A percentile compares a stretch with the other conserved stretches of the same genome.
Evolutionary conservation across 2,797 vertebrate genomes (phyloP).

Genomic region (Orientallactaga sibirica): DNA sequence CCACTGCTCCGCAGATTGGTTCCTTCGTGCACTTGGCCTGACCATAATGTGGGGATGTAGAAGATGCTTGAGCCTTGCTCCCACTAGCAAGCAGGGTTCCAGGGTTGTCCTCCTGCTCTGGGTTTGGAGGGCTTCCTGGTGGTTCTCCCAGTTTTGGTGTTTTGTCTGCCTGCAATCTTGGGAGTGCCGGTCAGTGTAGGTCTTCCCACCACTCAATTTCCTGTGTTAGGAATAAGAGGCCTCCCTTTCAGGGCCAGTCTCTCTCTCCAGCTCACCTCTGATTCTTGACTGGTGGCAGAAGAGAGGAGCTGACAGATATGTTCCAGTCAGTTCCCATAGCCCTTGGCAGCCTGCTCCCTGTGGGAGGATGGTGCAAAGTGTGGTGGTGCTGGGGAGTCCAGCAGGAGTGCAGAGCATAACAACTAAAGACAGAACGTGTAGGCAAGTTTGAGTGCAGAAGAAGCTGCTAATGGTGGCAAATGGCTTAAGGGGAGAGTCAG

Average conservation of each 20-base stretch:
- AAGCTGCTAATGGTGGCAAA: no score
- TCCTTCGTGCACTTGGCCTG: no score
- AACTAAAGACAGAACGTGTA: no score
- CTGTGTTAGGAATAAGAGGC: background rate
- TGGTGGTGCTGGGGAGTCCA: no score
- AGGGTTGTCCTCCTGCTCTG: background rate
- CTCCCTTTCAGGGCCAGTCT: background rate
- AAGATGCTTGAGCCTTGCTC: background rate
- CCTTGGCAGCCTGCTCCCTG: background rate
- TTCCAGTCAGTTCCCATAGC: background rate
- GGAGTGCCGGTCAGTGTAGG: background rate
- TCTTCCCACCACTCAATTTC: background rate
- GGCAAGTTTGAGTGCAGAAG: no score
- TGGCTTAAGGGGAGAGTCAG: no score
- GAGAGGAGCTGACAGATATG: background rate
- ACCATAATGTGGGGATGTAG: fast-evolving
- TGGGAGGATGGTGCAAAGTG: background rate
- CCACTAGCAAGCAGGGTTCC: no score
- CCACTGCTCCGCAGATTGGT: no score
- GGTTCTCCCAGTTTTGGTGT: background rate
- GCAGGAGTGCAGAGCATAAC: no score
- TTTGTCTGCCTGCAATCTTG: background rate
- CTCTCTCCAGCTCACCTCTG: background rate
- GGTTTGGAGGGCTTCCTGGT: background rate
- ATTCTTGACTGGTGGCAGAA: background rate